phyloP scores from a whole-genome alignment of 2,888 invertebrate genomes.

The Formica aserva region DNA sequence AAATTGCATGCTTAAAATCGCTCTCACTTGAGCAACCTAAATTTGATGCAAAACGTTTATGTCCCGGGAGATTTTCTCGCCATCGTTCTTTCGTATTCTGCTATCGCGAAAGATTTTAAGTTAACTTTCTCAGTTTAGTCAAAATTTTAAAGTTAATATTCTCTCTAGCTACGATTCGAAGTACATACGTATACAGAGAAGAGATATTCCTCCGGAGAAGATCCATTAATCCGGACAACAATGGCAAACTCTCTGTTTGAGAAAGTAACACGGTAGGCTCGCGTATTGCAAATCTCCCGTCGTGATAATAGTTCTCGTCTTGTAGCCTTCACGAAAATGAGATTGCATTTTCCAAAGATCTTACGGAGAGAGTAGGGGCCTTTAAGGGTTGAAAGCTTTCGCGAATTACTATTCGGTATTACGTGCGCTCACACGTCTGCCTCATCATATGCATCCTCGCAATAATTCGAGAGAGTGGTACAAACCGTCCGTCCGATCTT shows the following conservation, averaged over 20 bases:
- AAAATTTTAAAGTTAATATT: conserved; percentile 57
- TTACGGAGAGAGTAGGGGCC: conserved; percentile 62
- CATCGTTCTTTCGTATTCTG: background rate
- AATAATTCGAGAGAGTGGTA: conserved; percentile 73
- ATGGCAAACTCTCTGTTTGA: background rate
- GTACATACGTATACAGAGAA: background rate
- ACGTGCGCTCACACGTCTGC: conserved; percentile 21
- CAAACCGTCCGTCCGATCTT: conserved; percentile 46
- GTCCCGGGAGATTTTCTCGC: background rate
- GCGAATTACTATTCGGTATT: conserved; percentile 66
- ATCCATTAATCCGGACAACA: conserved; percentile 1
- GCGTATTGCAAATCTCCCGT: background rate
- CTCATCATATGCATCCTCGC: conserved; percentile 66
- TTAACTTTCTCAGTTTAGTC: background rate
- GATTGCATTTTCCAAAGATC: conserved; percentile 64
- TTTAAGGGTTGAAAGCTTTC: conserved; percentile 72
- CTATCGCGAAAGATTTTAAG: background rate
- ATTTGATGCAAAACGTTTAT: background rate
- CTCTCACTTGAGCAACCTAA: background rate
- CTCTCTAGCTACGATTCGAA: background rate
- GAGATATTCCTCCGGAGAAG: background rate
- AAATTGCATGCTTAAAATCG: conserved; percentile 8
- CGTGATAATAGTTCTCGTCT: conserved; percentile 55
- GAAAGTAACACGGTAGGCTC: background rate
- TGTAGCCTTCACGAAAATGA: conserved; percentile 57